Evolutionary conservation across 1,140 invertebrate genomes (phyloP), one percentile per base, ranked within the genome.

Genomic region (Stenopsyche tienmushanensis): DNA sequence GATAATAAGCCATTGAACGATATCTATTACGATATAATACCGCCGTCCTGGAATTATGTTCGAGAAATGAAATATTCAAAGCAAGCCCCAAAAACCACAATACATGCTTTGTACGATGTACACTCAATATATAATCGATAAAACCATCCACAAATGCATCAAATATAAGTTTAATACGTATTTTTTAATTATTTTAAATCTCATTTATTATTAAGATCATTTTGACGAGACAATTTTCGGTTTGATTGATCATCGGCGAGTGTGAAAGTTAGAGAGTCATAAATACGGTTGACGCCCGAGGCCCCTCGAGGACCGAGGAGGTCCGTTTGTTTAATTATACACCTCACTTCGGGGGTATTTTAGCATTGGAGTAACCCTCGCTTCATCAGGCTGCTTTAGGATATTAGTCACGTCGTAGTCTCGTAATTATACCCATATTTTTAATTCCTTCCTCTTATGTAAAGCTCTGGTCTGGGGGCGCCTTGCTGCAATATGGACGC

Each of bases 251-350:
- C 5, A 5, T 25, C 49, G 20, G 15, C 25, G 1, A 10, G 25
- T 52, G 49, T 21, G 49, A 52, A 20, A 10, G 21, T 25, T 20
- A 52, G 49, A 5, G n/a, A 52, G 23, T 34, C 25, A 17, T n/a
- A 62, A 21, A 44, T 65, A 65, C 13, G 17, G 34, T 18, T 25
- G 3, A 41, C 17, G 7, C 25, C 8, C 41, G 8, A 13, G 10
- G 34, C 17, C 41, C 64, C 13, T 50, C 9, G 10, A 54, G 55
- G 63, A 65, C 39, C 17, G n/a, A 23, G 42, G 18, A 24, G 45
- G 64, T 59, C 57, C 45, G 21, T 29, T 60, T 60, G 45, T 60
- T 58, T 66, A 66, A 66, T 66, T 66, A 42, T 34, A 62, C 26
- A 17, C 44, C n/a, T 23, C 25, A n/a, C 42, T 10, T 18, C 26